These are phyloP conservation scores for Rhinoptilus africanus DNA, from an alignment of 2,113 vertebrate genomes.

Conservation along the genomic window DNA sequence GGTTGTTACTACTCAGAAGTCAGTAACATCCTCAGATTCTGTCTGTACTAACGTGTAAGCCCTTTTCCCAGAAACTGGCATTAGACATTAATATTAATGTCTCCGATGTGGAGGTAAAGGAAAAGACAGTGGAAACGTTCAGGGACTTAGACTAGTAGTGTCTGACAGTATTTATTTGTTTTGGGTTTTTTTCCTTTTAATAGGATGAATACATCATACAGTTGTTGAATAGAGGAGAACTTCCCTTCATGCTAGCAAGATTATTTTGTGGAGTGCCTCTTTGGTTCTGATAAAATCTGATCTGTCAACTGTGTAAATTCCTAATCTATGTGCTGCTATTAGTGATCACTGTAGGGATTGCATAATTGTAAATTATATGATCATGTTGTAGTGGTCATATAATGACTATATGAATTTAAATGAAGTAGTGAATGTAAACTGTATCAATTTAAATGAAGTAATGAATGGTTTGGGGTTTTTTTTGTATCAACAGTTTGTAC, in stretches of 20 bases:
- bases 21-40: neutral
- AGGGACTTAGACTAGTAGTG: neutral
- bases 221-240: conserved; percentile 66
- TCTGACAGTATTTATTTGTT: neutral
- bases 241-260: conserved; percentile 74
- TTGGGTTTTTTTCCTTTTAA: conserved; percentile 37
- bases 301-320: conserved; percentile 75
- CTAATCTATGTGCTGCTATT: neutral
- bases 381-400: neutral
- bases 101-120: neutral
- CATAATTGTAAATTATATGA: neutral
- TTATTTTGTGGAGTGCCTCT: conserved; percentile 76
- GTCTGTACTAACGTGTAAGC: neutral
- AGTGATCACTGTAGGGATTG: neutral
- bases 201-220: conserved; percentile 52
- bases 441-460: neutral
- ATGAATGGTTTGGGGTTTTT: neutral
- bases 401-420: neutral
- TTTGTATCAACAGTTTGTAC: conserved; percentile 60
- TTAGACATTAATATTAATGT: neutral
- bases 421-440: neutral
- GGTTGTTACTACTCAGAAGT: neutral
- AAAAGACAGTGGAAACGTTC: neutral
- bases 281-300: conserved; percentile 59
- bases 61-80: neutral